Conservation (phyloP, 2,888 invertebrate species). For the Harmothoe impar region DNA sequence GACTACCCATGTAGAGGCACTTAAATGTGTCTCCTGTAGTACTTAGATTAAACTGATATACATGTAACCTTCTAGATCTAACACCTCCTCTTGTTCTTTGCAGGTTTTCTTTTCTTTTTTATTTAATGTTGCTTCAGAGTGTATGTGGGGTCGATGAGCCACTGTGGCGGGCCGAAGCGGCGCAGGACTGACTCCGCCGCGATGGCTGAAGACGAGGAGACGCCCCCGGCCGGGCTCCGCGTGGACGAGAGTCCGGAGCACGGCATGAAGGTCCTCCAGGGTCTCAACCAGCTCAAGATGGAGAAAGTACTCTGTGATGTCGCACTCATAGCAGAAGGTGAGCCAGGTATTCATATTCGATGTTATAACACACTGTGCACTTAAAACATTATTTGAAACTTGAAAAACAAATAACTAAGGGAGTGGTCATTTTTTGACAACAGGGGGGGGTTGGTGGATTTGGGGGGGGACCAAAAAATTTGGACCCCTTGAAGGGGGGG, state of each 20-base stretch:
- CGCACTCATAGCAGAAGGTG: constrained; percentile 83
- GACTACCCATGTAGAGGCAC: too few relatives aligned
- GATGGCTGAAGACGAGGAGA: constrained; percentile 66
- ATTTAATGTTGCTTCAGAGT: constrained; percentile 60
- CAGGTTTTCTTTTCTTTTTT: constrained; percentile 65
- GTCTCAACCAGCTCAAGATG: constrained; percentile 81
- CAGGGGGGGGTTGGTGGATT: too few relatives aligned
- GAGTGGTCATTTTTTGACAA: too few relatives aligned
- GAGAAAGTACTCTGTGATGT: constrained; percentile 83
- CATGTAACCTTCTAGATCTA: too few relatives aligned
- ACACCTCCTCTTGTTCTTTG: constrained; percentile 35
- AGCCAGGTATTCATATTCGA: too few relatives aligned
- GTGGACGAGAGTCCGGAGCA: constrained; percentile 76
- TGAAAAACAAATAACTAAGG: background rate
- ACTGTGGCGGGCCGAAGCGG: constrained; percentile 66
- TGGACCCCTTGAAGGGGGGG: too few relatives aligned
- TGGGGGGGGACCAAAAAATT: too few relatives aligned
- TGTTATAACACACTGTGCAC: background rate
- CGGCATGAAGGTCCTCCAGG: constrained; percentile 82
- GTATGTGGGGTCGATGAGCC: constrained; percentile 66
- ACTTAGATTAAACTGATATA: too few relatives aligned
- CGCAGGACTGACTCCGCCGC: constrained; percentile 60
- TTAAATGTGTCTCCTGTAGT: too few relatives aligned
- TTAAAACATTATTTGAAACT: too few relatives aligned
- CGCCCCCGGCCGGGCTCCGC: constrained; percentile 60